Percentiles rank a stretch among this genome's conserved stretches.
Evolutionary conservation across 2,888 invertebrate species (phyloP).

Genomic region (Acronicta leporina): DNA sequence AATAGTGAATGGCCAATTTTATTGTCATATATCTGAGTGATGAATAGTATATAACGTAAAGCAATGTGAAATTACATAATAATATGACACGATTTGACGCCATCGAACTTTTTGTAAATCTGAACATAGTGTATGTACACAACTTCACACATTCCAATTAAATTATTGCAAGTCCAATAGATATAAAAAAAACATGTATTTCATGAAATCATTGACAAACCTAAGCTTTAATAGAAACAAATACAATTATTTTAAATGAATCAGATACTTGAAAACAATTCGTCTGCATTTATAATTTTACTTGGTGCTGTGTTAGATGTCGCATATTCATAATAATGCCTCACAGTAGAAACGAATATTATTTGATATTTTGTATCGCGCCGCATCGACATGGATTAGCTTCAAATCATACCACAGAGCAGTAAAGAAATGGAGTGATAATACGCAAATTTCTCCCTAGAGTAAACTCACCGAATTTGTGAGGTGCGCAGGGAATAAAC

Average conservation of each 20-base stretch:
- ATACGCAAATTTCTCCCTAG: conserved; percentile 45
- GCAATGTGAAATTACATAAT: neutral
- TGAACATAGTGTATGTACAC: neutral
- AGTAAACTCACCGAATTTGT: conserved; percentile 50
- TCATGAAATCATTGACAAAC: too few species aligned
- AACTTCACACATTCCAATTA: too few species aligned
- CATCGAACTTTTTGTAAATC: conserved; percentile 2
- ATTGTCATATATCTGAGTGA: conserved; percentile 16
- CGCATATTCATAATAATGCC: too few species aligned
- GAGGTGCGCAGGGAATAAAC: conserved; percentile 52
- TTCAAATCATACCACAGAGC: conserved; percentile 14
- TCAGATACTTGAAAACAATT: too few species aligned
- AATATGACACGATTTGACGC: conserved; percentile 3
- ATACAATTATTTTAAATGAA: too few species aligned
- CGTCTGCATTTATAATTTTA: neutral
- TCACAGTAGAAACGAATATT: neutral
- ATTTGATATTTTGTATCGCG: neutral
- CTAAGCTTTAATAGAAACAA: too few species aligned
- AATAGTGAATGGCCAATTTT: neutral
- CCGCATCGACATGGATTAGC: conserved; percentile 7
- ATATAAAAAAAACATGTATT: too few species aligned
- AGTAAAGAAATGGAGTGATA: conserved; percentile 61
- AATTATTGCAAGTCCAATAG: too few species aligned
- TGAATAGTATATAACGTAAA: conserved; percentile 14
- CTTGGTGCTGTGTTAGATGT: neutral